Percentiles rank a stretch among this genome's conserved stretches.
Conservation (phyloP, 2,797 vertebrate genomes). For the Anomalospiza imberbis region DNA sequence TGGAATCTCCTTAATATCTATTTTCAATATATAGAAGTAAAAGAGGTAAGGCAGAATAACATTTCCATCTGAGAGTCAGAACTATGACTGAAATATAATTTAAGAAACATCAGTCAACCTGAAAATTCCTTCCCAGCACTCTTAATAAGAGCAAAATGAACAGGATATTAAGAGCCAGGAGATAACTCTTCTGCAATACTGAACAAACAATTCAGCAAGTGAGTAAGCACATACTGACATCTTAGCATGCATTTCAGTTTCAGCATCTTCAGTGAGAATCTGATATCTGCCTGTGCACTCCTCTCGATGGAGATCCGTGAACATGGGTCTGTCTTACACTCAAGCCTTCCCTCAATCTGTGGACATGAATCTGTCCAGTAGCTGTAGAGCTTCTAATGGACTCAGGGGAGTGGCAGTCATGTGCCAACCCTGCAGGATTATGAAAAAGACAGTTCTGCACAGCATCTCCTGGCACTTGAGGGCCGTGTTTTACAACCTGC, state of each 20-base stretch:
- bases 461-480: not conserved
- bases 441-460: not conserved
- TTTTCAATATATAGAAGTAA: not conserved
- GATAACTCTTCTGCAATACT: not conserved
- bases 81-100: not conserved
- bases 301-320: not conserved
- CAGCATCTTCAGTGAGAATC: not conserved
- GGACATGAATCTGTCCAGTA: not conserved
- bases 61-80: not conserved
- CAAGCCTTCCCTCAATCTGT: not conserved
- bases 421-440: not conserved
- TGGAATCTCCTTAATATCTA: not conserved
- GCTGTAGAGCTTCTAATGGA: not conserved
- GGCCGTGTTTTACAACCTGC: not conserved
- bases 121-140: not conserved
- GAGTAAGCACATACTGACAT: slow-evolving; percentile 25
- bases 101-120: not conserved
- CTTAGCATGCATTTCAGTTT: not conserved
- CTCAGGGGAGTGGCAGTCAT: not conserved
- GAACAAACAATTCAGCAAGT: not conserved
- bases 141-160: slow-evolving; percentile 14
- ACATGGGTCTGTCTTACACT: not conserved
- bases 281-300: not conserved
- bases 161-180: slow-evolving; percentile 20
- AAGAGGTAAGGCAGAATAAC: not conserved